These are phyloP conservation scores for Aphodius granarius DNA, from an alignment of 2,888 invertebrate species.

Conservation along the genomic window DNA sequence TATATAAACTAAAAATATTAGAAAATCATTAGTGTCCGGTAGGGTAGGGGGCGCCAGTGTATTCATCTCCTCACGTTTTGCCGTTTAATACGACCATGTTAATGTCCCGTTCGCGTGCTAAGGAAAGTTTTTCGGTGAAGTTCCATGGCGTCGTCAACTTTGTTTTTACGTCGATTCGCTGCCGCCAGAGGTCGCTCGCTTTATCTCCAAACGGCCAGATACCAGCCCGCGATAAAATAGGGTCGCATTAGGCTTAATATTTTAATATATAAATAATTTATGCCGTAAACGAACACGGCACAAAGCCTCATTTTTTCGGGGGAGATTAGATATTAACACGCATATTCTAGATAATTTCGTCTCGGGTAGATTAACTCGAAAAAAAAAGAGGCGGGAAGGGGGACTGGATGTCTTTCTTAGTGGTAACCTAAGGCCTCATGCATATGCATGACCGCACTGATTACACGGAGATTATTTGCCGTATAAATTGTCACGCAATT, in stretches of 20 bases:
- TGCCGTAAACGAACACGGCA: background rate
- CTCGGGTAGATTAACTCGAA: background rate
- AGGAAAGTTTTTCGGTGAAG: background rate
- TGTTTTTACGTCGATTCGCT: background rate
- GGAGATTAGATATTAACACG: background rate
- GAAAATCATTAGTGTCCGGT: conserved; percentile 22
- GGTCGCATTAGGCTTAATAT: background rate
- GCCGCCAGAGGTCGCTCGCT: background rate
- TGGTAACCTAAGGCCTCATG: background rate
- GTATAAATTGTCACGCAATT: background rate
- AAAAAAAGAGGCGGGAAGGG: background rate
- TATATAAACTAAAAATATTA: conserved; percentile 24
- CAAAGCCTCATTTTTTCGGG: background rate
- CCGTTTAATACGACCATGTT: background rate
- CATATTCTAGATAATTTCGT: background rate
- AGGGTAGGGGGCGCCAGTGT: background rate
- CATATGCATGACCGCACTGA: background rate
- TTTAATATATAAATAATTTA: background rate
- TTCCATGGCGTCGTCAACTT: background rate
- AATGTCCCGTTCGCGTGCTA: background rate
- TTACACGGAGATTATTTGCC: background rate
- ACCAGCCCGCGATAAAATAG: background rate
- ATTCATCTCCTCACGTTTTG: background rate
- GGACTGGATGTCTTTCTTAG: background rate
- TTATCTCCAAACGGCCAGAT: background rate